Base-by-base conservation (phyloP, 2,797 vertebrate species). In the Ciconia nigra region DNA sequence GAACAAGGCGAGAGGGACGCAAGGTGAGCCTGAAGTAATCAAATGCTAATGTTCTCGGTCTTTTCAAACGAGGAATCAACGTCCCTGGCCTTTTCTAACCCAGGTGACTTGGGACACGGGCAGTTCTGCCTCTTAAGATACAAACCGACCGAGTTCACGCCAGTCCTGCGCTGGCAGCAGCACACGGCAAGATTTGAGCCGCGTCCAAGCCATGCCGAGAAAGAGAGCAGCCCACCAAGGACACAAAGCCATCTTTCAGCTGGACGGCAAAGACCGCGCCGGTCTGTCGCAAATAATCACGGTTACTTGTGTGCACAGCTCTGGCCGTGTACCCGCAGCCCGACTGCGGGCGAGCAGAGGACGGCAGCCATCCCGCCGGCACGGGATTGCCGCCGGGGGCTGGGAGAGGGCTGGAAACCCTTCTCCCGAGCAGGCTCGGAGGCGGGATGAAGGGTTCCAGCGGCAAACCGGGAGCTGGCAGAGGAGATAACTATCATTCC, bases 51-150 rank as follows among this genome's bases (percentile, higher is more conserved):
- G 47, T 47, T 39, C 57, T 39, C 0, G 0, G 10, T 13, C 41
- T 52, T 65, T 59, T 65, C 46, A 20, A 62, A 47, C 0, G 2
- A 21, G 39, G 42, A 52, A 62, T 11, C 17, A 62, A 51, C 1
- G 1, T 16, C 33, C 33, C 24, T 2, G 25, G 44, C 28, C 47
- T 55, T 26, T 79, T 25, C 67, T 39, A 44, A 35, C 15, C 31
- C 18, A 0, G 0, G 2, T 25, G 24, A 5, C 28, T 16, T 14
- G 24, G 51, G 42, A 49, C 19, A 29, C 0, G 31, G 73, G 37
- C 61, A 67, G n/a, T 62, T 73, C 17, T 73, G n/a, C 58, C 63
- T 29, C 58, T 31, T 11, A 24, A 28, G 24, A 7, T 7, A 28
- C 29, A 15, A 79, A 57, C 12, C 10, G 1, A 14, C 14, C 1